A percentile compares a stretch with the other conserved stretches of the same genome.
phyloP scores from a whole-genome alignment of 2,888 invertebrate genomes.

The Molanna angustata region DNA sequence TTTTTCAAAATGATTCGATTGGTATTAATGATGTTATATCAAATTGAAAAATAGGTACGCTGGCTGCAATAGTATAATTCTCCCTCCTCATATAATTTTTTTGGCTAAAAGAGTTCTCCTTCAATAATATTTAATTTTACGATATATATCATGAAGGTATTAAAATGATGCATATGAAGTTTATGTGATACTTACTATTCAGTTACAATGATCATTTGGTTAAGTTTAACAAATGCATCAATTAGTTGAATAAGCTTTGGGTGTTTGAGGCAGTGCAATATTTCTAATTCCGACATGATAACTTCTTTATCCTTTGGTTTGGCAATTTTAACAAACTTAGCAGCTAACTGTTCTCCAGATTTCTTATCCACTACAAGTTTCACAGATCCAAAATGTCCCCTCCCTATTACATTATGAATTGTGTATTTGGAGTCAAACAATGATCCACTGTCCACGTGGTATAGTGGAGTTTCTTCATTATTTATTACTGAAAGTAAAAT shows the following conservation, averaged over 20 bases:
- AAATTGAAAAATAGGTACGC: too few species aligned
- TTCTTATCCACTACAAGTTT: slow-evolving; percentile 62
- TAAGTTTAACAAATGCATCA: slow-evolving; percentile 35
- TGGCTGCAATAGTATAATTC: too few species aligned
- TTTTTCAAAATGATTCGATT: too few species aligned
- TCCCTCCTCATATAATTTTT: too few species aligned
- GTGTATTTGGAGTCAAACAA: slow-evolving; percentile 41
- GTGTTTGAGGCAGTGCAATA: slow-evolving; percentile 83
- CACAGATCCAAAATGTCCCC: slow-evolving; percentile 72
- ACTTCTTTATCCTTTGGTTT: slow-evolving; percentile 71
- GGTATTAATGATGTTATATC: too few species aligned
- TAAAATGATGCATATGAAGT: background rate
- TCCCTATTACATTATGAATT: slow-evolving; percentile 70
- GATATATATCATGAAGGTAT: background rate
- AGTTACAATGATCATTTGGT: slow-evolving; percentile 77
- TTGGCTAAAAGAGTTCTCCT: too few species aligned
- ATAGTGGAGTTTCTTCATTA: slow-evolving; percentile 4
- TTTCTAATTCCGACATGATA: slow-evolving; percentile 78
- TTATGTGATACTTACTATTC: slow-evolving; percentile 90
- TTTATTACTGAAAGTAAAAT: slow-evolving; percentile 16
- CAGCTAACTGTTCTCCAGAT: slow-evolving; percentile 67
- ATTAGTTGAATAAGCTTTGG: slow-evolving; percentile 72
- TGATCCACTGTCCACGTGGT: slow-evolving; percentile 15
- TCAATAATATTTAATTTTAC: too few species aligned
- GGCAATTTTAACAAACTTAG: slow-evolving; percentile 77